Evolutionary conservation across 2,797 vertebrate species (phyloP).

Genomic region (Ispidina lecontei): DNA sequence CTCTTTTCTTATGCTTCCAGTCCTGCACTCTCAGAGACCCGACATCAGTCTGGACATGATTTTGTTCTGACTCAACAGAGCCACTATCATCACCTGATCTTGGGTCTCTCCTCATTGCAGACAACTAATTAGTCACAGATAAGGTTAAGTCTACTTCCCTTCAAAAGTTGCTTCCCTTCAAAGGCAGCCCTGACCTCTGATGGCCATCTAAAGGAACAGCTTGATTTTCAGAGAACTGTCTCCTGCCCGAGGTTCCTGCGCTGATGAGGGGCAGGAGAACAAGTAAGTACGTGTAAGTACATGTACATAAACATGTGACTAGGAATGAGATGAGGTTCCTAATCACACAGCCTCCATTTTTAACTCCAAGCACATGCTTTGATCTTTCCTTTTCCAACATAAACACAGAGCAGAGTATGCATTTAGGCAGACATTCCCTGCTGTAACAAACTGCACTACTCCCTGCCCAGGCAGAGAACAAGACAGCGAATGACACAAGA

Average conservation of each 20-base stretch:
- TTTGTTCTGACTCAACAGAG: not conserved
- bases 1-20: not conserved
- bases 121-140: not conserved
- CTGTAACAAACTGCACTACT: slow-evolving; percentile 9
- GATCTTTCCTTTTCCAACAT: slow-evolving; percentile 31
- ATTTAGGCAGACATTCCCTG: not conserved
- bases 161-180: not conserved
- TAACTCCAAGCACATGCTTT: slow-evolving; percentile 13
- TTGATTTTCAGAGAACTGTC: not conserved
- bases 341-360: not conserved
- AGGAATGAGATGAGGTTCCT: not conserved
- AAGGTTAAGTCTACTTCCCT: not conserved
- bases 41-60: not conserved
- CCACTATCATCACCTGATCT: not conserved
- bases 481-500: not conserved
- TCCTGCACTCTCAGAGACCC: not conserved
- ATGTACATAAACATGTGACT: not conserved
- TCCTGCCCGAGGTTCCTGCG: not conserved
- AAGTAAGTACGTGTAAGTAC: not conserved
- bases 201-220: slow-evolving; percentile 15
- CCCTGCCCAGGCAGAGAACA: not conserved
- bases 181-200: slow-evolving; percentile 51
- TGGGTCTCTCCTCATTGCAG: not conserved
- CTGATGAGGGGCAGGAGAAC: not conserved
- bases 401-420: slow-evolving; percentile 44